Evolutionary conservation across 2,888 invertebrate genomes (phyloP).

Genomic region (Microdon myrmicae): DNA sequence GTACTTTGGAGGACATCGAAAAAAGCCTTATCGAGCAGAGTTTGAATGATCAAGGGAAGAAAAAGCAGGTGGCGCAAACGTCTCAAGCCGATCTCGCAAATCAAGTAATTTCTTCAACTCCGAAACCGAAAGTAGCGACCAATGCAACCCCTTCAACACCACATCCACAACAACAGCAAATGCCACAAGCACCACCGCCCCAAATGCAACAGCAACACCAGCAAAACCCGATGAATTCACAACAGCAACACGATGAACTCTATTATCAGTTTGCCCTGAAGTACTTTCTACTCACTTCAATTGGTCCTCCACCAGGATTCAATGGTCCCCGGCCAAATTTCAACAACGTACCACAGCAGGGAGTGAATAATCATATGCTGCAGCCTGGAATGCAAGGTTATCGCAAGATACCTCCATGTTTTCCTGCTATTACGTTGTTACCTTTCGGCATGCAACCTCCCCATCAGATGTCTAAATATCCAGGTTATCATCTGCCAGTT

Average conservation of each 20-base stretch:
- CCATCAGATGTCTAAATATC: constrained; percentile 54
- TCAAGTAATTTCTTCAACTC: constrained; percentile 53
- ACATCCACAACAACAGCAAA: constrained; percentile 68
- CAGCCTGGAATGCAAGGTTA: constrained; percentile 53
- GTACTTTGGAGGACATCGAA: constrained; percentile 66
- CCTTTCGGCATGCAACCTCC: constrained; percentile 58
- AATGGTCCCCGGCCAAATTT: constrained; percentile 46
- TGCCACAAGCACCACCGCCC: constrained; percentile 54
- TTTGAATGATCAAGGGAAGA: constrained; percentile 58
- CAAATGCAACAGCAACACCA: constrained; percentile 16
- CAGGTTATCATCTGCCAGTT: constrained; percentile 60
- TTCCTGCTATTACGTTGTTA: constrained; percentile 57
- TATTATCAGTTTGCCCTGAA: constrained; percentile 26
- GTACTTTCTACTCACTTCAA: constrained; percentile 28
- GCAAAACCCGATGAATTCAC: no score
- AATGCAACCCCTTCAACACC: constrained; percentile 39
- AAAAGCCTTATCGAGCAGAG: constrained; percentile 65
- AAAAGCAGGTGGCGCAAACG: constrained; percentile 52
- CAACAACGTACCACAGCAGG: constrained; percentile 51
- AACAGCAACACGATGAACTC: constrained; percentile 26
- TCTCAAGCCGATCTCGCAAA: constrained; percentile 37
- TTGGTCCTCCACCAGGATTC: constrained; percentile 42
- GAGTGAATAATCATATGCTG: constrained; percentile 54
- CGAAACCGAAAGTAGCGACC: constrained; percentile 53
- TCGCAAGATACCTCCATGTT: constrained; percentile 61